Percentiles rank a stretch among this genome's conserved stretches.
Evolutionary conservation across 2,797 vertebrate genomes (phyloP).

Genomic region (Hylomyscus alleni): DNA sequence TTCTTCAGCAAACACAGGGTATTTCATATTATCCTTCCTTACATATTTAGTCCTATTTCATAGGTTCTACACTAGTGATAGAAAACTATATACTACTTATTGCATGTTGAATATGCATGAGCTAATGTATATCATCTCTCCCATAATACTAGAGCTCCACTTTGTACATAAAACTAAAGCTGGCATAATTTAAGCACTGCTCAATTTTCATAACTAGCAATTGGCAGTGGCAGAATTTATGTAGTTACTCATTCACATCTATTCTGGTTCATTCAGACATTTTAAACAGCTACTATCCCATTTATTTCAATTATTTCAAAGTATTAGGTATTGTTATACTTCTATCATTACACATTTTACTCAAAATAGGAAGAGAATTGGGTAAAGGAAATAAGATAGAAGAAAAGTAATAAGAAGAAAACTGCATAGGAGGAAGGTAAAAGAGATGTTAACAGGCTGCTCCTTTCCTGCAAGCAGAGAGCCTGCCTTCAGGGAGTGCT

Average conservation of each 20-base stretch:
- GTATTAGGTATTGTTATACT: background rate
- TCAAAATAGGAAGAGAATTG: background rate
- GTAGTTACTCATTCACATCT: background rate
- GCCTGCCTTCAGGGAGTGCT: too few species aligned
- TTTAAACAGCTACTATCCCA: background rate
- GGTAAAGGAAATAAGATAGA: background rate
- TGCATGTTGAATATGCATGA: background rate
- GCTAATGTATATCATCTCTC: background rate
- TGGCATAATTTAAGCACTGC: background rate
- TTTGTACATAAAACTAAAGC: background rate
- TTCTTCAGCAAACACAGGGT: background rate
- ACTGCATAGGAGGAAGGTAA: background rate
- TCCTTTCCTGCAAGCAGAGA: too few species aligned
- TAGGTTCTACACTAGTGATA: background rate
- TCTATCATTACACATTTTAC: background rate
- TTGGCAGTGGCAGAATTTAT: background rate
- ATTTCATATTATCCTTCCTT: background rate
- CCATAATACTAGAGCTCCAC: background rate
- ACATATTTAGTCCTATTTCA: background rate
- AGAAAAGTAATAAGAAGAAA: background rate
- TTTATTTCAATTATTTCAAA: background rate
- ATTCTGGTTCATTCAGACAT: background rate
- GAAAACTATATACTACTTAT: background rate
- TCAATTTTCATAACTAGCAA: background rate
- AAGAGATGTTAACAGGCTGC: background rate